phyloP scores from a whole-genome alignment of 2,888 invertebrate species.

The Tenthredo livida region DNA sequence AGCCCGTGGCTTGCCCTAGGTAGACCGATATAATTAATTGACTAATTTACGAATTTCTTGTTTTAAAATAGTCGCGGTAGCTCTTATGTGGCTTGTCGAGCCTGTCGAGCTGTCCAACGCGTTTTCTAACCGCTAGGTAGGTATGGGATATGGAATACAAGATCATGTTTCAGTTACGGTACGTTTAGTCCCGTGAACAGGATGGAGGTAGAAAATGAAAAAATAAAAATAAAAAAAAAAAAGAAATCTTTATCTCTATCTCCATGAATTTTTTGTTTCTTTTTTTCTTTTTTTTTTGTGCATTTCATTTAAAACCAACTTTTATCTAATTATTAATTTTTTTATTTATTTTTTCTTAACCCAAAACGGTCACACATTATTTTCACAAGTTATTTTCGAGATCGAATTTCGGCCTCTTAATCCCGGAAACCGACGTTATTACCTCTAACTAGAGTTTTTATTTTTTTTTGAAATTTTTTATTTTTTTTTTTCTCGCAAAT shows the following conservation, averaged over 20 bases:
- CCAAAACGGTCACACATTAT: no score
- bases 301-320: no score
- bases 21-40: slow-evolving; percentile 26
- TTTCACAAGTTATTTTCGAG: no score
- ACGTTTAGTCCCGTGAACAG: background rate
- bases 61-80: slow-evolving; percentile 31
- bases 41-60: slow-evolving; percentile 42
- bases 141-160: background rate
- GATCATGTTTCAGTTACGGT: background rate
- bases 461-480: no score
- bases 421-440: no score
- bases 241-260: background rate
- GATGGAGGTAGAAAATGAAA: background rate
- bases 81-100: slow-evolving; percentile 15
- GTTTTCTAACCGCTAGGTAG: background rate
- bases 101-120: slow-evolving; percentile 13
- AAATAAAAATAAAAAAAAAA: background rate
- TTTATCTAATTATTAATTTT: no score
- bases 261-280: background rate
- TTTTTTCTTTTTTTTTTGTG: background rate
- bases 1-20: slow-evolving; percentile 6
- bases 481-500: no score
- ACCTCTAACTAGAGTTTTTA: no score
- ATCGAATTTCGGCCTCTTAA: no score
- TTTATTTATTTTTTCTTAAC: no score